Conservation (phyloP, 2,113 vertebrate species). For the Hippocampus comes region DNA sequence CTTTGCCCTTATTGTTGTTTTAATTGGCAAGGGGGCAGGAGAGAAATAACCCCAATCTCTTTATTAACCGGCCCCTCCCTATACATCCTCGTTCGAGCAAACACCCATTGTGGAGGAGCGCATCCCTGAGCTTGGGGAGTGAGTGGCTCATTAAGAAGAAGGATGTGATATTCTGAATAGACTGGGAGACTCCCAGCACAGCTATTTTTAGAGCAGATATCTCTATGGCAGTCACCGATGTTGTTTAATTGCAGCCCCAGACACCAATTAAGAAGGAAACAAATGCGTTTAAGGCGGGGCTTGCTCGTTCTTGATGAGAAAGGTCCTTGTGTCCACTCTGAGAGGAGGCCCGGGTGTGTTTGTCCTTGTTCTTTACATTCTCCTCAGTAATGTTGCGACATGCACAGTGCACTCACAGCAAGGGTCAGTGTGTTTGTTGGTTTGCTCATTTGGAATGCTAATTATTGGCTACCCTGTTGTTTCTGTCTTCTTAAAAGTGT, state of each 20-base stretch:
- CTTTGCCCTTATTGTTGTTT: conserved; percentile 53
- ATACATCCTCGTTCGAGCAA: conserved; percentile 47
- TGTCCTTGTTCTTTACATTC: conserved; percentile 43
- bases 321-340: conserved; percentile 53
- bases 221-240: conserved; percentile 75
- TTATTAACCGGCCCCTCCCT: conserved; percentile 44
- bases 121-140: conserved; percentile 74
- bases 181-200: conserved; percentile 77
- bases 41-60: conserved; percentile 49
- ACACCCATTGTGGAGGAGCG: conserved; percentile 56
- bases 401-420: conserved; percentile 61
- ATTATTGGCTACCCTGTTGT: conserved; percentile 47
- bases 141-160: conserved; percentile 77
- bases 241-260: conserved; percentile 78
- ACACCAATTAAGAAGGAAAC: conserved; percentile 81
- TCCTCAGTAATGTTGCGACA: conserved; percentile 62
- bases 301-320: conserved; percentile 53
- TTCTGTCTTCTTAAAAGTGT: conserved; percentile 18
- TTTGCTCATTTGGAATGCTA: conserved; percentile 62
- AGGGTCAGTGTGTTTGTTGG: conserved; percentile 55
- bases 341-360: conserved; percentile 40
- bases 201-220: conserved; percentile 77
- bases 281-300: conserved; percentile 74
- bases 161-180: conserved; percentile 81
- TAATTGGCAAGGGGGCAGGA: conserved; percentile 38